These are phyloP conservation scores for Neopipo cinnamomea DNA, from an alignment of 2,113 vertebrate genomes.

Conservation along the genomic window DNA sequence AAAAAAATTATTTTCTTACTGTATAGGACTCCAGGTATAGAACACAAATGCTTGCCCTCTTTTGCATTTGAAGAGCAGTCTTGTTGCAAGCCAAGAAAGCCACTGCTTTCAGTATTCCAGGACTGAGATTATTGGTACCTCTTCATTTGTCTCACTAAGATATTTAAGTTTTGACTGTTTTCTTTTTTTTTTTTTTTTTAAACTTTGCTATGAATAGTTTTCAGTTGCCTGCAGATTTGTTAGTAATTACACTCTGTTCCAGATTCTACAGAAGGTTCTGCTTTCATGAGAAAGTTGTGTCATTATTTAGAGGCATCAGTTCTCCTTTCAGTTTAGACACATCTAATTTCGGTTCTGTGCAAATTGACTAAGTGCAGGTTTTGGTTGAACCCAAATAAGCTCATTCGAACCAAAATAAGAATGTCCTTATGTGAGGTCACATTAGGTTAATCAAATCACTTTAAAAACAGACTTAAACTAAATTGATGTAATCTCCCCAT, in stretches of 20 bases:
- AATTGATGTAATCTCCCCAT: not conserved
- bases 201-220: constrained; percentile 19
- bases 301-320: constrained; percentile 29
- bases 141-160: not conserved
- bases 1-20: not conserved
- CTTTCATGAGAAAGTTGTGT: constrained; percentile 52
- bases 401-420: constrained; percentile 24
- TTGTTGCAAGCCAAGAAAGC: not conserved
- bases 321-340: constrained; percentile 17
- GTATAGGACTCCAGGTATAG: not conserved
- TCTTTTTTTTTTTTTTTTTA: not conserved
- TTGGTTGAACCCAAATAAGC: constrained; percentile 34
- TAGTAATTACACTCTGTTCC: constrained; percentile 26
- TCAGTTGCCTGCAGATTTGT: constrained; percentile 14
- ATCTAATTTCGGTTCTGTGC: constrained; percentile 13
- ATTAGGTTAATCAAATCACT: constrained; percentile 47
- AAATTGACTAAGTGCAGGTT: constrained; percentile 24
- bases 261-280: constrained; percentile 42
- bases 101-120: not conserved
- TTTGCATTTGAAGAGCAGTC: not conserved
- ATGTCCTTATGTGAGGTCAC: not conserved
- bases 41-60: not conserved
- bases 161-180: not conserved
- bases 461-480: constrained; percentile 35
- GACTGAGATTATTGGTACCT: not conserved